Percentiles rank a stretch among this genome's conserved stretches.
These are phyloP conservation scores for Brotula barbata DNA, from an alignment of 2,797 vertebrate genomes.

Conservation along the genomic window DNA sequence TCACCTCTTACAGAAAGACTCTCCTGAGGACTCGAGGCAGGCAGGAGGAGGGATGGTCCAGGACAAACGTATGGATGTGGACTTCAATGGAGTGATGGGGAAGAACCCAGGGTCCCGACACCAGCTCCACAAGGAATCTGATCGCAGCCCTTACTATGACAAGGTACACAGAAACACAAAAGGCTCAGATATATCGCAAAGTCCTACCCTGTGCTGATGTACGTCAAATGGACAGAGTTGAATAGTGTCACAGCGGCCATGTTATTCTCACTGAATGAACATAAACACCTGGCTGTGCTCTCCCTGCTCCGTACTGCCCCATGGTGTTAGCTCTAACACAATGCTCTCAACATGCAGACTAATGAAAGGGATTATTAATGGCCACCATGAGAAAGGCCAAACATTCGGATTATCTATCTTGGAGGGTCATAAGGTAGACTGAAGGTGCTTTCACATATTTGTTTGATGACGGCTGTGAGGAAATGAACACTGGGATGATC, in stretches of 20 bases:
- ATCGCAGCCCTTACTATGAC: slow-evolving; percentile 92
- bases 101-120: slow-evolving; percentile 88
- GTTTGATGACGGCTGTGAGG: too few relatives aligned
- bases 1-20: slow-evolving; percentile 85
- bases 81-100: slow-evolving; percentile 87
- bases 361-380: background rate
- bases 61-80: slow-evolving; percentile 93
- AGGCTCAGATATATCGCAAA: too few relatives aligned
- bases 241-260: background rate
- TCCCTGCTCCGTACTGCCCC: slow-evolving; percentile 47
- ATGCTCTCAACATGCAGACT: slow-evolving; percentile 22
- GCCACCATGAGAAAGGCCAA: too few relatives aligned
- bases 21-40: slow-evolving; percentile 90
- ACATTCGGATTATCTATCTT: too few relatives aligned
- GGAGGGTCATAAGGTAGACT: too few relatives aligned
- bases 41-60: slow-evolving; percentile 83
- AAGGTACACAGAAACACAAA: too few relatives aligned
- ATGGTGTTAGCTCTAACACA: slow-evolving; percentile 47
- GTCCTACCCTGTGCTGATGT: too few relatives aligned
- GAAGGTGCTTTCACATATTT: too few relatives aligned
- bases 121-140: slow-evolving; percentile 94
- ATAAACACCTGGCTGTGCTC: background rate
- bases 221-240: too few relatives aligned
- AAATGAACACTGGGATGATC: too few relatives aligned
- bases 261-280: background rate